Evolutionary conservation across 2,888 invertebrate genomes (phyloP).

Genomic region (Lumbricus terrestris): DNA sequence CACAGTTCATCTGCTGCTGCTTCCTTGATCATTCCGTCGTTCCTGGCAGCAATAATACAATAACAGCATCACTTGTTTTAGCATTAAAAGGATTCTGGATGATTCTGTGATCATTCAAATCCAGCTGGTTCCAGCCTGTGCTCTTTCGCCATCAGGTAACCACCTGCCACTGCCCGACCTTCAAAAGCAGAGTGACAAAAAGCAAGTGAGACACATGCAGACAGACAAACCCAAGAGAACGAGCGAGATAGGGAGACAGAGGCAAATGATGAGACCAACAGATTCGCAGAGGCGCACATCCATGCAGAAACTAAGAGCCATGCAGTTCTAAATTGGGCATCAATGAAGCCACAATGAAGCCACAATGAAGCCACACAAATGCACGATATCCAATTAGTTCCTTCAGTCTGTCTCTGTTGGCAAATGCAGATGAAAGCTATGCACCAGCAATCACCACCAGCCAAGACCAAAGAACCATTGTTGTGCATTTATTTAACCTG

Average conservation of each 20-base stretch:
- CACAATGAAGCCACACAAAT: neutral
- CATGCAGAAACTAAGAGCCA: too few species aligned
- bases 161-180: neutral
- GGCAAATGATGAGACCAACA: neutral
- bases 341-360: neutral
- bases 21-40: neutral
- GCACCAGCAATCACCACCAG: neutral
- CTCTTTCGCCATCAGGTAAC: neutral
- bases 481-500: conserved; percentile 3
- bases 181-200: conserved; percentile 3
- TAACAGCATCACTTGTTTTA: neutral
- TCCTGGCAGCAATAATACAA: neutral
- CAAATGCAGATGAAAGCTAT: neutral
- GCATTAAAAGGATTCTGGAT: neutral
- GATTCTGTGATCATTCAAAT: neutral
- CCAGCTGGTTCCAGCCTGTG: neutral
- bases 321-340: neutral
- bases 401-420: neutral
- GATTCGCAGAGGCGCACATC: neutral
- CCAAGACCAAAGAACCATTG: neutral
- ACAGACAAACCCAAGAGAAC: neutral
- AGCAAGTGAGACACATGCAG: neutral
- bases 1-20: neutral
- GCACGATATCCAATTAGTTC: neutral
- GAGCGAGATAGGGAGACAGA: neutral